phyloP scores from a whole-genome alignment of 2,888 invertebrate genomes.

The Hypercompe scribonia region DNA sequence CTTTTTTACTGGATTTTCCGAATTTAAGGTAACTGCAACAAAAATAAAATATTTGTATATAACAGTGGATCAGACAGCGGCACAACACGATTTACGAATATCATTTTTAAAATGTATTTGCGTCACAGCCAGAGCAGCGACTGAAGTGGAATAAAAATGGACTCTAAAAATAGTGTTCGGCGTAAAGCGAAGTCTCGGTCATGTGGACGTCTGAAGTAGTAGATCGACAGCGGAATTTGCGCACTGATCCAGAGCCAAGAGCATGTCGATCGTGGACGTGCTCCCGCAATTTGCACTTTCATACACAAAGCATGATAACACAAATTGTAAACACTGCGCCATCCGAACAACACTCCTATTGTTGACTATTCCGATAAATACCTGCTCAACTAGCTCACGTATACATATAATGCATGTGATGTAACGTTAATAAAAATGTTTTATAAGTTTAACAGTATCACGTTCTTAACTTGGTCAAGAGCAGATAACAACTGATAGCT shows the following conservation, averaged over 20 bases:
- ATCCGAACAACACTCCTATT: slow-evolving; percentile 59
- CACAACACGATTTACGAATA: slow-evolving; percentile 54
- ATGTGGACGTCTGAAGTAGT: slow-evolving; percentile 72
- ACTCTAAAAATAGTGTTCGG: slow-evolving; percentile 75
- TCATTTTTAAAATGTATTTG: slow-evolving; percentile 68
- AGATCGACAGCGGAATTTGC: slow-evolving; percentile 63
- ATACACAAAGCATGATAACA: slow-evolving; percentile 71
- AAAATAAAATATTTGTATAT: slow-evolving; percentile 61
- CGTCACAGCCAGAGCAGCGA: slow-evolving; percentile 74
- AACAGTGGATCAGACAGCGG: slow-evolving; percentile 39
- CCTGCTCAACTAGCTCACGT: slow-evolving; percentile 50
- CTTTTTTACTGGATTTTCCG: slow-evolving; percentile 68
- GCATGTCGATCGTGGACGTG: slow-evolving; percentile 72
- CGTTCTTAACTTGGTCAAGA: slow-evolving; percentile 66
- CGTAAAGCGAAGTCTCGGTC: slow-evolving; percentile 74
- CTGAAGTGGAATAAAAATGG: slow-evolving; percentile 77
- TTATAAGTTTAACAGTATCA: slow-evolving; percentile 47
- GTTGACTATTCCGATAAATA: slow-evolving; percentile 64
- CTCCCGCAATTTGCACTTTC: slow-evolving; percentile 62
- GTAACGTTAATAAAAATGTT: slow-evolving; percentile 55
- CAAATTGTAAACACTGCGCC: slow-evolving; percentile 72
- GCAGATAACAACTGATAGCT: slow-evolving; percentile 65
- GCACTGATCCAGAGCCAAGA: slow-evolving; percentile 76
- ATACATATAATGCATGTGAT: slow-evolving; percentile 39
- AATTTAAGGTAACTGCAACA: slow-evolving; percentile 84